Base-by-base conservation (phyloP, 2,797 vertebrate species). In the Hephaestus fuliginosus region DNA sequence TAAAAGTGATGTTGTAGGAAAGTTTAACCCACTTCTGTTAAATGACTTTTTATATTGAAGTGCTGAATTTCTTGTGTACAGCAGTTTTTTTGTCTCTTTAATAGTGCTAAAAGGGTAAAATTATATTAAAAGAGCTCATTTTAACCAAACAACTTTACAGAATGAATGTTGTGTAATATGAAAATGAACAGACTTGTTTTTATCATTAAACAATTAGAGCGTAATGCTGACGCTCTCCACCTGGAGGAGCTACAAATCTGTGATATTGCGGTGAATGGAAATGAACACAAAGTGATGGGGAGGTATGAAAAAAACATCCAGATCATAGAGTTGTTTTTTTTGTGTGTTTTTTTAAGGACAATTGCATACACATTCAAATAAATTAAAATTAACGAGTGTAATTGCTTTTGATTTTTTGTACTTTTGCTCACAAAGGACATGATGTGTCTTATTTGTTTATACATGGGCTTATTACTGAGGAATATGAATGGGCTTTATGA, bases 171-270 rank as follows among this genome's bases (percentile, higher is more conserved):
- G 11, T 49, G 10, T 3, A 44, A 56, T 33, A 7, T 43, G 8
- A 2, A 55, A 48, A 55, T 17, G 17, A 17, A 6, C 1, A 0
- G 25, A n/a, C 7, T 2, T 14, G 0, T 7, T 36, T 36, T 2
- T 22, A 7, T 15, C 12, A 4, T 28, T n/a, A 13, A 22, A 55
- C 5, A 11, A 63, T 62, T 25, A 6, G 1, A 14, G 0, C 76
- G 84, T 64, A 89, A 51, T 89, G 5, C 72, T 7, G 44, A 3
- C 0, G 2, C 13, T n/a, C 0, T 53, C 90, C 92, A 92, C 30
- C 2, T 63, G 89, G 83, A 56, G 89, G 89, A 0, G 86, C 80
- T 82, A 22, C 65, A 82, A 22, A 80, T 30, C 83, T 81, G 44
- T 75, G 12, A 18, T 39, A 62, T 52, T 2, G 25, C 12, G 4